Base-by-base conservation (phyloP, 2,797 vertebrate genomes). In the Schizopygopsis pylzovi region DNA sequence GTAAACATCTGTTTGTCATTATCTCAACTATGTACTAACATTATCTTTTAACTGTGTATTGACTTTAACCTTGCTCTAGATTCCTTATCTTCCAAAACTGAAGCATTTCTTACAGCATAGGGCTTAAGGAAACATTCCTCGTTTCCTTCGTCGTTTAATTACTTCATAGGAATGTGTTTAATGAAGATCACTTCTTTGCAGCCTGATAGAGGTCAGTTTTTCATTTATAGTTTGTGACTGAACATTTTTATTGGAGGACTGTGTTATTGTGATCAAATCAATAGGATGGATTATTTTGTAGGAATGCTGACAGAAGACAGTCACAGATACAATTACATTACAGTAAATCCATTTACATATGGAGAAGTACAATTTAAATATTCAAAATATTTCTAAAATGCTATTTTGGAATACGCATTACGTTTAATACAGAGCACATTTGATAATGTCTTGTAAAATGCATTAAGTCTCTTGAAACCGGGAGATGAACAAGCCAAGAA, bases 401-500 rank as follows among this genome's bases (percentile, higher is more conserved):
- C 12, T 63, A 61, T 68, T 33, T 63, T 65, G 1, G 22, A 47
- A 37, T 59, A 47, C 5, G 6, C 75, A 71, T 71, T 39, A 12
- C 33, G n/a, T 47, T 41, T 12, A 71, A 84, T 59, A 56, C n/a
- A 45, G 39, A 79, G 75, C 49, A 56, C 47, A 28, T 67, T 76
- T 78, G 47, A 78, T 78, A 37, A 70, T 65, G 41, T 70, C 28
- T 33, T 56, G 43, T 33, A n/a, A 54, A 70, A 39, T 59, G 56
- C 37, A 18, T 79, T 43, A 18, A 59, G 33, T 52, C 45, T 85
- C 65, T 79, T 73, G 41, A 85, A 76, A 37, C 70, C 52, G 4
- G 43, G 47, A 72, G 25, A 75, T 79, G 63, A 43, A 87, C 33
- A 79, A 79, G 75, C 79, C 83, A 86, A 73, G 88, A 89, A 84